These are phyloP conservation scores for Zosterops japonicus DNA, from an alignment of 2,113 vertebrate species.

Conservation along the genomic window DNA sequence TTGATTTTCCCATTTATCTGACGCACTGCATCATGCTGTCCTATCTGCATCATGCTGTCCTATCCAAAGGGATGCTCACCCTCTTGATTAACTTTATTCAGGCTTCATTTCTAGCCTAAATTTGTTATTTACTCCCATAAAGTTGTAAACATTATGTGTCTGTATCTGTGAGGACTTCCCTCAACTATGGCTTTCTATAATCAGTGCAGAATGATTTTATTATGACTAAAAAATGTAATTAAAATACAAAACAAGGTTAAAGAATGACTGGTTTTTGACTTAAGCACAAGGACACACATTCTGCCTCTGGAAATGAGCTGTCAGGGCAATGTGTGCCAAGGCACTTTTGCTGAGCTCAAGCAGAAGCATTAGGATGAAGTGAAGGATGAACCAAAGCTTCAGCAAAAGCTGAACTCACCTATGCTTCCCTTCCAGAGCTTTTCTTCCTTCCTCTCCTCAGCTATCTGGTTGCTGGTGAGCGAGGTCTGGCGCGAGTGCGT, in stretches of 20 bases:
- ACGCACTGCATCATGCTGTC: background rate
- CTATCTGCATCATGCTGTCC: background rate
- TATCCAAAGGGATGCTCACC: background rate
- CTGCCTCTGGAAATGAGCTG: background rate
- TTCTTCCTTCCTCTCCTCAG: conserved; percentile 81
- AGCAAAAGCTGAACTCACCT: conserved; percentile 62
- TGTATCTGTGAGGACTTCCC: background rate
- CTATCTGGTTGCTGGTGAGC: conserved; percentile 74
- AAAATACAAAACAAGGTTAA: background rate
- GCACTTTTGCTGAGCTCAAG: background rate
- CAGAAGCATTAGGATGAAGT: background rate
- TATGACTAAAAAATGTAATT: background rate
- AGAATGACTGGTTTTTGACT: background rate
- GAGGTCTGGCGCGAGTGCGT: conserved; percentile 81
- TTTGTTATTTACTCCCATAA: background rate
- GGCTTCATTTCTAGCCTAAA: background rate
- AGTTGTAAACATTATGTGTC: background rate
- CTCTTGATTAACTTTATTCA: background rate
- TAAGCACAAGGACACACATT: background rate
- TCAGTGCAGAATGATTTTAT: background rate
- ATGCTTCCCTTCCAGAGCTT: conserved; percentile 80
- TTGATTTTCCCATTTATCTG: background rate
- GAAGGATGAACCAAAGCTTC: background rate
- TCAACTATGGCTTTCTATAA: background rate
- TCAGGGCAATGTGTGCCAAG: rapidly evolving